phyloP scores from a whole-genome alignment of 2,888 invertebrate genomes.

The Petrolisthes manimaculis region DNA sequence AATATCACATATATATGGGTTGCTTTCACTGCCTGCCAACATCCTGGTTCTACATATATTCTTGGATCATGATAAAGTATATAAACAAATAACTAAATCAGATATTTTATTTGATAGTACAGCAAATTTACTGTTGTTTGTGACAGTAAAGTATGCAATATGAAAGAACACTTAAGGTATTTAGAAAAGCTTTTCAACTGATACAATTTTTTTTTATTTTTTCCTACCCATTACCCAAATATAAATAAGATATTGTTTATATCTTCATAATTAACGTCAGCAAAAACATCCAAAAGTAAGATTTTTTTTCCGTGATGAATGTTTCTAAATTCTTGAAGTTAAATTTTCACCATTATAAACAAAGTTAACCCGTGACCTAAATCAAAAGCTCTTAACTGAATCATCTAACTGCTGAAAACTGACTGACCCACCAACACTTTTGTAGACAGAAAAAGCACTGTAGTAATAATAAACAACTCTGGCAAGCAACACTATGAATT shows the following conservation, averaged over 20 bases:
- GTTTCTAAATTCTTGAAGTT: background rate
- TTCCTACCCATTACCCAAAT: slow-evolving; percentile 60
- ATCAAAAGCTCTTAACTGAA: slow-evolving; percentile 5
- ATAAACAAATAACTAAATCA: slow-evolving; percentile 28
- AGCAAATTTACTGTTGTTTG: slow-evolving; percentile 62
- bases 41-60: no score
- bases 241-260: slow-evolving; percentile 52
- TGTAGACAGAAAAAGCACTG: no score
- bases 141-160: slow-evolving; percentile 61
- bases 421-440: no score
- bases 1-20: no score
- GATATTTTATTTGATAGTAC: slow-evolving; percentile 61
- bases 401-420: no score
- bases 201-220: slow-evolving; percentile 36
- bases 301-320: slow-evolving; percentile 15
- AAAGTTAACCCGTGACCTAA: background rate
- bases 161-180: slow-evolving; percentile 62
- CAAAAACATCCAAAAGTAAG: background rate
- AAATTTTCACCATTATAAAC: background rate
- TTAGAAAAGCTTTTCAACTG: slow-evolving; percentile 56
- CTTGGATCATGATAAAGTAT: no score
- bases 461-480: slow-evolving; percentile 21
- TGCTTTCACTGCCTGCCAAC: no score
- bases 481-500: slow-evolving; percentile 52
- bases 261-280: slow-evolving; percentile 23